Evolutionary conservation across 1,140 invertebrate genomes (phyloP), one percentile per base, ranked within the genome.

Genomic region (Hylaeus anthracinus): DNA sequence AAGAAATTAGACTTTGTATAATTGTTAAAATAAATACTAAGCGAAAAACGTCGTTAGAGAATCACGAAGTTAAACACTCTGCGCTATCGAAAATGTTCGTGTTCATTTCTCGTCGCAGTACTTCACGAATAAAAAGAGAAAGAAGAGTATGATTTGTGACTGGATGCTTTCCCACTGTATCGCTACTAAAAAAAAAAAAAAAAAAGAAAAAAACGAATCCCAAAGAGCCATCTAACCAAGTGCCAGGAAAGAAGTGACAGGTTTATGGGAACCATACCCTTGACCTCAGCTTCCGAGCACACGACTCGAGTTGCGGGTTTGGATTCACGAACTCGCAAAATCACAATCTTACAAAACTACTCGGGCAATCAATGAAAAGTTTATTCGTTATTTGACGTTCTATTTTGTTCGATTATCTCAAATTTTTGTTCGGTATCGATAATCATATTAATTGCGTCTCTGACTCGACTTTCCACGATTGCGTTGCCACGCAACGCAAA

Each of bases 191-290:
- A 15, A 37, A 58, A 63, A 63, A 53, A 45, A 26, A n/a, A 26
- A 53, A n/a, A n/a, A 15, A 9, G 4, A 3, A 37, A 3, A 37
- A 12, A 61, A 45, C 10, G 26, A 39, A 58, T 63, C 70, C 60
- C 41, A 51, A 72, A 12, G 60, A 72, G 71, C 70, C 77, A n/a
- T 39, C 61, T 71, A 72, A 65, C 77, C 63, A 53, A 79, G 70
- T 73, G 51, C 58, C 77, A 73, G 77, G 70, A 73, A 79, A 72
- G 77, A 79, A 72, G 70, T 73, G 77, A 79, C 77, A 79, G 70
- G 70, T 79, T 79, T 79, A 79, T 79, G 77, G 70, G 77, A 72
- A 79, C 77, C 77, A 79, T 65, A 79, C 70, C 77, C 77, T 79
- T 79, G 77, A 79, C 77, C 77, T 15, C 51, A 72, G 77, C 60